Conservation (phyloP, 2,888 invertebrate species). For the Drosophila mimetica region DNA sequence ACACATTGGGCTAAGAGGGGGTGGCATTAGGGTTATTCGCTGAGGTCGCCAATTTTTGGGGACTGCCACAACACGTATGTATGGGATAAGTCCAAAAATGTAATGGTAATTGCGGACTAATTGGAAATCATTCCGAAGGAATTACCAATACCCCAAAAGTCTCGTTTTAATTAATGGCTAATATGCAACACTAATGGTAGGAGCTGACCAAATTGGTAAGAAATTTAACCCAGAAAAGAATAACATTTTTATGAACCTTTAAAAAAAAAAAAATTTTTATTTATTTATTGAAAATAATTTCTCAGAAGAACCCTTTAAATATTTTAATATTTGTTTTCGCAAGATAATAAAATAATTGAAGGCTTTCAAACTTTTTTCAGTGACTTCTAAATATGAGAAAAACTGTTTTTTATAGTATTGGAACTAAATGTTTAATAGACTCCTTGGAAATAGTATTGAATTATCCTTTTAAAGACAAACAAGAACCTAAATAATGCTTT, state of each 20-base stretch:
- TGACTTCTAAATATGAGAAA: too few relatives aligned
- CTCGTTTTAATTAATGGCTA: background rate
- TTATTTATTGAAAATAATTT: too few relatives aligned
- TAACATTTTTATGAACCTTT: too few relatives aligned
- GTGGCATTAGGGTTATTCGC: conserved; percentile 56
- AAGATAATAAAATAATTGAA: background rate
- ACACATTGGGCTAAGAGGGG: background rate
- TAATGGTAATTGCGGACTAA: conserved; percentile 8
- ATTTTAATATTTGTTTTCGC: background rate
- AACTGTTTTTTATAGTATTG: too few relatives aligned
- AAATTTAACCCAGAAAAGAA: too few relatives aligned
- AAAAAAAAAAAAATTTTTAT: too few relatives aligned
- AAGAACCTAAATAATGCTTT: background rate
- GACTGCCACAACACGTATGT: conserved; percentile 21
- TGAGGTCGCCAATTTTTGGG: conserved; percentile 42
- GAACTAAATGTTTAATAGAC: too few relatives aligned
- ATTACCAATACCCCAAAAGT: background rate
- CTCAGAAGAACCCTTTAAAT: background rate
- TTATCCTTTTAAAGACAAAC: too few relatives aligned
- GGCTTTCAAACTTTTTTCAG: background rate
- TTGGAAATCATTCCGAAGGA: conserved; percentile 4
- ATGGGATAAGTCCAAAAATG: conserved; percentile 1
- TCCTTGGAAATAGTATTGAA: too few relatives aligned
- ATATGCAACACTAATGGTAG: too few relatives aligned
- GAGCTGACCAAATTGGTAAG: too few relatives aligned